Base-by-base conservation (phyloP, 2,888 invertebrate genomes). In the Pseudococcus longispinus region DNA sequence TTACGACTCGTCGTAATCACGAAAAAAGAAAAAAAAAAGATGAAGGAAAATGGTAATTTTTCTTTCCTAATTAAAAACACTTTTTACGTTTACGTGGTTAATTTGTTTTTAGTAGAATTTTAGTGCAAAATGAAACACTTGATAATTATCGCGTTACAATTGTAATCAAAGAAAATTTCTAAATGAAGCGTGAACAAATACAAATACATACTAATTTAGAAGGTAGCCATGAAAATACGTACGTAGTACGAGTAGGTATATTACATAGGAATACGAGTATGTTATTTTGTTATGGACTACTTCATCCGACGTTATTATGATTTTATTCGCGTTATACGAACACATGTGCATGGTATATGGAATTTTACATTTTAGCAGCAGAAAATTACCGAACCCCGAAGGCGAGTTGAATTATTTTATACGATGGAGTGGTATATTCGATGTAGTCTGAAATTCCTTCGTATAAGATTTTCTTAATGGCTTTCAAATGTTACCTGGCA, bases 71-170 rank as follows among this genome's bases (percentile, higher is more conserved):
- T 60, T 60, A 60, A 60, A 60, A 60, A 60, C 60, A 23, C 60
- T 60, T 60, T 55, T 60, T 60, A 11, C 60, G 11, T 60, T 60
- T 23, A 60, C 60, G 5, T 23, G 13, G 23, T 51, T 60, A 60
- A 60, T 23, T 60, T 60, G 60, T 60, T 60, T 37, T 37, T 37
- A 13, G 9, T 20, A 60, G 11, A 60, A 60, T 23, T 60, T 23
- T 9, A 23, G 23, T 20, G n/a, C 15, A 15, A 51, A 60, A 60
- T n/a, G n/a, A 60, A 23, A 60, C 60, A 60, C 11, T 23, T 23
- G 60, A 60, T 70, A 70, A 70, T 70, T 70, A 70, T 70, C 70
- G 70, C 29, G 70, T 70, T 70, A 70, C 2, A 70, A 70, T 70
- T 70, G 29, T 70, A 70, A 70, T 70, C 70, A 70, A 70, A 70